Base-by-base conservation (phyloP, 2,888 invertebrate genomes). In the Andrena dorsata region DNA sequence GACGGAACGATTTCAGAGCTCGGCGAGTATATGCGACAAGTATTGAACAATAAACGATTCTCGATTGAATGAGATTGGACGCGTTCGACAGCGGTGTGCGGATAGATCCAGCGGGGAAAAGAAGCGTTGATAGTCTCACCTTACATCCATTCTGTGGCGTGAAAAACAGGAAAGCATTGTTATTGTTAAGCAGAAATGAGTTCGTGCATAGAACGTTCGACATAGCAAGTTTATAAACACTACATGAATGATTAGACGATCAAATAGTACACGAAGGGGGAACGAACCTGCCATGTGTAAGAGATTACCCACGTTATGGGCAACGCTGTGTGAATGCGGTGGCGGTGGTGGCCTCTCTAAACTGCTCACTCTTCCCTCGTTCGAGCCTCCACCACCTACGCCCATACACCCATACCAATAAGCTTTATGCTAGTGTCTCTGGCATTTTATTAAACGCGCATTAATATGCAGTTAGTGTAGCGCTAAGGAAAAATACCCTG, bases 201-300 rank as follows among this genome's bases (percentile, higher is more conserved):
- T 41, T 81, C 80, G 80, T 87, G 88, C 88, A 88, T 70, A 73
- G 53, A 74, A 85, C 71, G 75, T 77, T 73, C 70, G 75, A 76
- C 71, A 76, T 61, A 76, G 74, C 76, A 72, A 32, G 51, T 61
- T 65, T 35, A 58, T 76, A 79, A 79, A 75, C 66, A 32, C 76
- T 86, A 85, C 76, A 79, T 79, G 49, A 64, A 69, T 85, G 76
- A 81, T 75, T 47, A 76, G 47, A 75, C 58, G 30, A 75, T 72
- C 78, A 35, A 66, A 83, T 72, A 70, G 58, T 80, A 79, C 58
- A 84, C 84, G 74, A 86, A 80, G 64, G 82, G 71, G 76, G 35
- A 88, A 94, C 94, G 93, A 94, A 96, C 97, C 97, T 95, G 97
- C 97, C 96, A 97, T 97, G 94, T 97, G 97, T 95, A 98, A 96